Conservation (phyloP, 2,888 invertebrate species). For the Hydriomena furcata region DNA sequence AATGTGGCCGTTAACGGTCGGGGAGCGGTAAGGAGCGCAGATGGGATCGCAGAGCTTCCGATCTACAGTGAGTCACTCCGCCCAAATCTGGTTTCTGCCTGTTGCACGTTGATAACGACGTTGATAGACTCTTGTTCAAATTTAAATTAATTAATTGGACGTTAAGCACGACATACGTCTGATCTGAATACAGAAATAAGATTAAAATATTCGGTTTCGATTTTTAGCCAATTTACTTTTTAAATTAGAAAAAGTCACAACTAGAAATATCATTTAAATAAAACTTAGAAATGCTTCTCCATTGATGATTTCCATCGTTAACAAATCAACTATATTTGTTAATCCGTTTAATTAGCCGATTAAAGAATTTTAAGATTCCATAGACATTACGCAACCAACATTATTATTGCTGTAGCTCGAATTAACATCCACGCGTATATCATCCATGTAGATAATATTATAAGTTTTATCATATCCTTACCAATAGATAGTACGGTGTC, state of each 20-base stretch:
- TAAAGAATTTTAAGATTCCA: constrained; percentile 4
- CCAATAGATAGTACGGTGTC: constrained; percentile 13
- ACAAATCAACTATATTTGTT: too few relatives aligned
- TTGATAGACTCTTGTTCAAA: neutral
- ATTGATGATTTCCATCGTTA: too few relatives aligned
- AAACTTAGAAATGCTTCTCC: too few relatives aligned
- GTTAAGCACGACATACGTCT: too few relatives aligned
- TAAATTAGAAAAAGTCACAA: too few relatives aligned
- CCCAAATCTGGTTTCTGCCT: constrained; percentile 11
- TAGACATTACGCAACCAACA: constrained; percentile 10
- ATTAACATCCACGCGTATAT: constrained; percentile 18
- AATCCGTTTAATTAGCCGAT: too few relatives aligned
- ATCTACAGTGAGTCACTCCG: constrained; percentile 26
- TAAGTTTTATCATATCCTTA: constrained; percentile 19
- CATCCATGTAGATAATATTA: constrained; percentile 1
- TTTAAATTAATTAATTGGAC: neutral
- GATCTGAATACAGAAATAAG: too few relatives aligned
- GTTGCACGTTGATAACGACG: neutral
- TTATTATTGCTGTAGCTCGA: constrained; percentile 20
- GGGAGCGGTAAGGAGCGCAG: constrained; percentile 27
- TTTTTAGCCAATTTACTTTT: too few relatives aligned
- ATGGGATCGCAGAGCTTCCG: constrained; percentile 28
- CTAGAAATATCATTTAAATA: too few relatives aligned
- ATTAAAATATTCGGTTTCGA: too few relatives aligned
- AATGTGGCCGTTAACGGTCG: constrained; percentile 49